A percentile compares a stretch with the other conserved stretches of the same genome.
Conservation (phyloP, 2,797 vertebrate genomes). For the Euthynnus affinis region DNA sequence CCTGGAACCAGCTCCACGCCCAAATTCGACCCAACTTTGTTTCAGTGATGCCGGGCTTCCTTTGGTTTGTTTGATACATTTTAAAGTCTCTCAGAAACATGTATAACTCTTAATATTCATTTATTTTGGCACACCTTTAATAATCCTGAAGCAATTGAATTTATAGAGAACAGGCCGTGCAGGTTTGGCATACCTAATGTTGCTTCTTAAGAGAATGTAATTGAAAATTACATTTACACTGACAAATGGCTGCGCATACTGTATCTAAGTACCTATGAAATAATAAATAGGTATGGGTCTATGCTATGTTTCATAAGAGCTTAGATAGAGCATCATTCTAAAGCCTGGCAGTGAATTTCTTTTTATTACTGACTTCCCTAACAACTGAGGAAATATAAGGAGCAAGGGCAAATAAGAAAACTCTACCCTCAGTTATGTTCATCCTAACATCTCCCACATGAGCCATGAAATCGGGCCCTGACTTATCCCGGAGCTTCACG, state of each 20-base stretch:
- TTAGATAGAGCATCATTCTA: constrained; percentile 29
- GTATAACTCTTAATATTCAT: constrained; percentile 37
- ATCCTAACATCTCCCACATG: constrained; percentile 65
- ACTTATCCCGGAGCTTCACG: constrained; percentile 71
- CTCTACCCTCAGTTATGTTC: constrained; percentile 56
- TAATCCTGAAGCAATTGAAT: constrained; percentile 62
- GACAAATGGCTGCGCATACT: constrained; percentile 63
- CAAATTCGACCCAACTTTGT: constrained; percentile 59
- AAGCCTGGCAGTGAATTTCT: constrained; percentile 30
- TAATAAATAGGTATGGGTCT: constrained; percentile 60
- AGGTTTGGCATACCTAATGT: constrained; percentile 56
- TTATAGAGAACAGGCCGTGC: constrained; percentile 43
- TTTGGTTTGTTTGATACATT: constrained; percentile 11
- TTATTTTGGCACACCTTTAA: constrained; percentile 62
- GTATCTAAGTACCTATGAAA: constrained; percentile 50
- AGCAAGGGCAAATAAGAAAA: constrained; percentile 56
- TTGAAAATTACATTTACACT: constrained; percentile 64
- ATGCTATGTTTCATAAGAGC: constrained; percentile 30
- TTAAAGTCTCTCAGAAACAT: constrained; percentile 35
- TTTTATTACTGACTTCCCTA: constrained; percentile 45
- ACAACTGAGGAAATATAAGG: constrained; percentile 56
- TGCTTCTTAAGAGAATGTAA: constrained; percentile 51
- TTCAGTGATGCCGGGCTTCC: constrained; percentile 17
- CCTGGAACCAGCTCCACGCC: constrained; percentile 33
- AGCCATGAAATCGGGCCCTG: constrained; percentile 69